phyloP scores from a whole-genome alignment of 2,113 vertebrate genomes.

The Climacteris rufus region DNA sequence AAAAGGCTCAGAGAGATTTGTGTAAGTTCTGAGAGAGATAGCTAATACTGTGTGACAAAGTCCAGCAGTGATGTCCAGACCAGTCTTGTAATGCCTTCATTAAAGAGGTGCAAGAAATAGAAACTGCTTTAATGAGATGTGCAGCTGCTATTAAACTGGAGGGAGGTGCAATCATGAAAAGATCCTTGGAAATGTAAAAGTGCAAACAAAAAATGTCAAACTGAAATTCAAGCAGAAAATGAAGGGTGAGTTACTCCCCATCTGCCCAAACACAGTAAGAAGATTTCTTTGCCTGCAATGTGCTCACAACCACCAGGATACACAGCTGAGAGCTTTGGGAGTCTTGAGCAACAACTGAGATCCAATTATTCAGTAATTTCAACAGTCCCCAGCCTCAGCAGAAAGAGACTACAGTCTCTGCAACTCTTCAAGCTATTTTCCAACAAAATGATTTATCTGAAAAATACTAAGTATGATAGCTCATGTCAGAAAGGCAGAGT shows the following conservation, averaged over 20 bases:
- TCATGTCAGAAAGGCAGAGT: neutral
- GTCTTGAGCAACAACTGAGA: neutral
- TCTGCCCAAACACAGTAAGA: neutral
- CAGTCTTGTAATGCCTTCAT: neutral
- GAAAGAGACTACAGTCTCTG: neutral
- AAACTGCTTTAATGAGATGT: neutral
- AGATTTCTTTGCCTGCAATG: neutral
- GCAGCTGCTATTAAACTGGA: neutral
- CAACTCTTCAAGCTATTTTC: neutral
- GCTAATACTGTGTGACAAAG: neutral
- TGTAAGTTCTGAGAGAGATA: neutral
- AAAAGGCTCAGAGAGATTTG: neutral
- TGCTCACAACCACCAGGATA: neutral
- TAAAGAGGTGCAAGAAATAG: neutral
- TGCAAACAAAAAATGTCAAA: neutral
- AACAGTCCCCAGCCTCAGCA: neutral
- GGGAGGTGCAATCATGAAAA: neutral
- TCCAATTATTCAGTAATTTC: neutral
- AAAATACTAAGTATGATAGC: neutral
- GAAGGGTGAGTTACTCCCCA: fast-evolving
- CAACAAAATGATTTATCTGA: neutral
- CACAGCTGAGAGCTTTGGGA: neutral
- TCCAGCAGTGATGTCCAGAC: neutral
- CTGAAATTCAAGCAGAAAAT: neutral
- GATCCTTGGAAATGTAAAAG: neutral